These are phyloP conservation scores for Caenorhabditis auriculariae DNA, from an alignment of 2,888 invertebrate genomes.

Conservation along the genomic window DNA sequence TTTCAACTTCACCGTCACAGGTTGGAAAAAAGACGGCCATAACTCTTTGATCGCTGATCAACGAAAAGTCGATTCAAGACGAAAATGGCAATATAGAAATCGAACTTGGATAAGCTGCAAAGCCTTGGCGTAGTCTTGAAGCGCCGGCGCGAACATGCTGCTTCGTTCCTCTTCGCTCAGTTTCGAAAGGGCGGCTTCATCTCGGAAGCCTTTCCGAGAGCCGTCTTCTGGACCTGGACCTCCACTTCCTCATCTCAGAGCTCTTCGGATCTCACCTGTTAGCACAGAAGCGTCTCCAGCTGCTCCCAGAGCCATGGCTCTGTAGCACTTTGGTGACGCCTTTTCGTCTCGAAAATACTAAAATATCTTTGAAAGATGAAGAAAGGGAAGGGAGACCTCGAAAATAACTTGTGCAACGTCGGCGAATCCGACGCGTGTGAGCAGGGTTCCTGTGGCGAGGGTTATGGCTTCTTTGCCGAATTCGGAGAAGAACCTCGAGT, in stretches of 20 bases:
- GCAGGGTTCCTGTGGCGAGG: slow-evolving; percentile 14
- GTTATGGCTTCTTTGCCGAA: slow-evolving; percentile 9
- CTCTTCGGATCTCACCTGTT: not conserved
- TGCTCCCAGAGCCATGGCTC: slow-evolving; percentile 17
- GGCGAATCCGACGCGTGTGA: slow-evolving; percentile 16
- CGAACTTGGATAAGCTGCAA: slow-evolving; percentile 10
- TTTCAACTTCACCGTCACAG: no score
- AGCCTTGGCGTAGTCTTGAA: slow-evolving; percentile 18
- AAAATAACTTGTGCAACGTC: slow-evolving; percentile 16
- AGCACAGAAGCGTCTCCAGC: slow-evolving; percentile 22
- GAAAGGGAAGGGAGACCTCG: no score
- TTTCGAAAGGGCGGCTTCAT: slow-evolving; percentile 9
- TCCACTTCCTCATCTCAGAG: not conserved
- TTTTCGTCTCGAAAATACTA: no score
- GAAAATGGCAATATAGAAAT: not conserved
- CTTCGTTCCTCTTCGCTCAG: slow-evolving; percentile 18
- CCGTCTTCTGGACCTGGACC: slow-evolving; percentile 11
- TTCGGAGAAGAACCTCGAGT: no score
- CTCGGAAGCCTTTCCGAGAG: slow-evolving; percentile 4
- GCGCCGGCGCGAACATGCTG: slow-evolving; percentile 20
- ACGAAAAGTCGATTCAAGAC: slow-evolving; percentile 19
- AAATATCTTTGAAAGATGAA: slow-evolving; percentile 1
- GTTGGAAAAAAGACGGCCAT: no score
- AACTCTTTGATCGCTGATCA: slow-evolving; percentile 14
- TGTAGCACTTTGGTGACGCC: slow-evolving; percentile 5